Percentiles rank a stretch among this genome's conserved stretches.
These are phyloP conservation scores for Probosciger aterrimus DNA, from an alignment of 2,113 vertebrate species.

Conservation along the genomic window DNA sequence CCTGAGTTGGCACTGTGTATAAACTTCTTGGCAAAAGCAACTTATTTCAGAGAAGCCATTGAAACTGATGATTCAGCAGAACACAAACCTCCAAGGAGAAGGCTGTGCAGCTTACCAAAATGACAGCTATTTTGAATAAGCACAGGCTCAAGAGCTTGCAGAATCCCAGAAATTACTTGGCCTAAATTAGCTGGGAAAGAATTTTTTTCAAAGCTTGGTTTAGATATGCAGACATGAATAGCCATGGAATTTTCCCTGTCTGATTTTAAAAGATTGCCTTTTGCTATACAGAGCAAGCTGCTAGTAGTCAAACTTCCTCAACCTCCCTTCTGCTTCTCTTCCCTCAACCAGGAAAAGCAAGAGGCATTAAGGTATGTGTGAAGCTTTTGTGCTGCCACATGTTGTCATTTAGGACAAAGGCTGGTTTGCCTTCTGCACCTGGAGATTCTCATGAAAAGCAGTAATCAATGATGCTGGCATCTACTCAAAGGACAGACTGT, in stretches of 20 bases:
- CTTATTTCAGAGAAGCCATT: neutral
- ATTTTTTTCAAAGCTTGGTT: neutral
- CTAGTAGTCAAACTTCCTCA: neutral
- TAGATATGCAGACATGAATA: neutral
- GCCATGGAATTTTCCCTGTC: neutral
- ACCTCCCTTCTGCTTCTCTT: neutral
- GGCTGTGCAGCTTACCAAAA: neutral
- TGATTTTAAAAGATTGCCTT: neutral
- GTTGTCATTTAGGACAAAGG: neutral
- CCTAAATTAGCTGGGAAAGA: neutral
- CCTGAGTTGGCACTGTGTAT: neutral
- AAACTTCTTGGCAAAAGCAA: neutral
- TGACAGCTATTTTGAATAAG: neutral
- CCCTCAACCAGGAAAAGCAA: rapidly evolving
- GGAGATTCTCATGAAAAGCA: neutral
- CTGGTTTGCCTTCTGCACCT: neutral
- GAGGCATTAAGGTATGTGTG: neutral
- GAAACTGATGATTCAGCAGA: neutral
- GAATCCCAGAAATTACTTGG: neutral
- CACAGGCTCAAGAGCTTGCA: neutral
- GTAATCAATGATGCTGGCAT: neutral
- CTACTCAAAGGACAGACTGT: neutral
- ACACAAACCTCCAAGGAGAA: neutral
- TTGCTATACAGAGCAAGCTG: neutral
- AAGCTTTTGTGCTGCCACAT: neutral